phyloP scores from a whole-genome alignment of 2,797 vertebrate species.

The Okamejei kenojei region DNA sequence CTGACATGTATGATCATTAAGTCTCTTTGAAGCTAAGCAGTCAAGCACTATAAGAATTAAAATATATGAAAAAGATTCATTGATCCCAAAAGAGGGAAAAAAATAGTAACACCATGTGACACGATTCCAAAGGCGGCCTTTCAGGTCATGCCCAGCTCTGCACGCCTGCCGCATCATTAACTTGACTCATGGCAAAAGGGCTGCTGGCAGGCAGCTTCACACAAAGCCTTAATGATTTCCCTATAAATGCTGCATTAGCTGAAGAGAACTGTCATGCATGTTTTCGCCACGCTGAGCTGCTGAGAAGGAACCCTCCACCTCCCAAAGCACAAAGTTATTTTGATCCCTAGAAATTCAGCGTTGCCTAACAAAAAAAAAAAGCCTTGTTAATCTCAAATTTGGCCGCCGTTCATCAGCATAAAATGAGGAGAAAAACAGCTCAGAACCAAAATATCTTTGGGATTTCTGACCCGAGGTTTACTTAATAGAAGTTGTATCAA shows the following conservation, averaged over 20 bases:
- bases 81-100: slow-evolving; percentile 19
- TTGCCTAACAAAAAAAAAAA: not conserved
- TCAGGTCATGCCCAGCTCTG: slow-evolving; percentile 14
- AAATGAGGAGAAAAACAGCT: not conserved
- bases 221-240: slow-evolving; percentile 36
- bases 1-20: slow-evolving; percentile 34
- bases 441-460: not conserved
- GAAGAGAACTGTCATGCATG: slow-evolving; percentile 30
- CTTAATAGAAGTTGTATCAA: not conserved
- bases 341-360: slow-evolving; percentile 2
- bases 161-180: slow-evolving; percentile 73
- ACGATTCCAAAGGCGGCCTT: slow-evolving; percentile 10
- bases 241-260: slow-evolving; percentile 35
- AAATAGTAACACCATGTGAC: slow-evolving; percentile 35
- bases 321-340: slow-evolving; percentile 22
- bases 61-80: slow-evolving; percentile 36
- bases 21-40: slow-evolving; percentile 35
- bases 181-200: slow-evolving; percentile 89
- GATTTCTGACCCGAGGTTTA: not conserved
- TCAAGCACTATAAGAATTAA: slow-evolving; percentile 36
- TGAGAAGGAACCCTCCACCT: slow-evolving; percentile 26
- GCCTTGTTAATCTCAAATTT: not conserved
- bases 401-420: not conserved
- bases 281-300: slow-evolving; percentile 10
- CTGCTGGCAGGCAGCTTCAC: slow-evolving; percentile 48